Evolutionary conservation across 1,140 invertebrate genomes (phyloP), one percentile per base, ranked within the genome.

Genomic region (Lamellibrachia luymesi): DNA sequence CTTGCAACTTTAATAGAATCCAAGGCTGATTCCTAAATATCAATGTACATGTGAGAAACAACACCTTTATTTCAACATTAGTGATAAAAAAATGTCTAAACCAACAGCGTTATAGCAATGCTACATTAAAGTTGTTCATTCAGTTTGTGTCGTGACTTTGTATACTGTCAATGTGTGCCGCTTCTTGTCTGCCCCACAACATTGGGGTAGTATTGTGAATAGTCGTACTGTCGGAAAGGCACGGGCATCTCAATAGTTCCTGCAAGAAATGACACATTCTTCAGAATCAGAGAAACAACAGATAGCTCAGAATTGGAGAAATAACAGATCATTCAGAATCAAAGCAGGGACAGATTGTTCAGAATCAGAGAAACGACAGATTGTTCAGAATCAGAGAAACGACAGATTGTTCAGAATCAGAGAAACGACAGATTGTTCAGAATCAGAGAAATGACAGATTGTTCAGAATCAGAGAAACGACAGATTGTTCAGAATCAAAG

Each of bases 151-250:
- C 52, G 6, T 56, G 52, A 6, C 1, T 17, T 56, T 56, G 52
- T 56, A 56, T 80, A 80, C 25, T 80, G 64, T 80, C 25, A 22
- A 0, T 80, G 64, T 80, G 64, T 80, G 13, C 17, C 25, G 64
- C 64, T 80, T 80, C 17, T 80, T 8, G 64, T 80, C 25, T 80
- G 64, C 17, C 17, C 64, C 13, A 4, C n/a, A 27, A 93, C 92
- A 50, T 94, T 49, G 22, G 94, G 93, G 94, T 95, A 96, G 96
- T 98, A 98, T 92, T 98, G 97, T 92, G 97, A 97, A 95, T 98
- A 98, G 96, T 98, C 97, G 95, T 98, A 99, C 94, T 97, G 95
- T 94, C 98, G 97, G 95, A 98, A 97, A 2, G 98, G 98, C 25
- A 98, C 97, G 95, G 98, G 98, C 96, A 97, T 98, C 13, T 97